phyloP scores from a whole-genome alignment of 2,888 invertebrate species.

The Lacanobia oleracea region DNA sequence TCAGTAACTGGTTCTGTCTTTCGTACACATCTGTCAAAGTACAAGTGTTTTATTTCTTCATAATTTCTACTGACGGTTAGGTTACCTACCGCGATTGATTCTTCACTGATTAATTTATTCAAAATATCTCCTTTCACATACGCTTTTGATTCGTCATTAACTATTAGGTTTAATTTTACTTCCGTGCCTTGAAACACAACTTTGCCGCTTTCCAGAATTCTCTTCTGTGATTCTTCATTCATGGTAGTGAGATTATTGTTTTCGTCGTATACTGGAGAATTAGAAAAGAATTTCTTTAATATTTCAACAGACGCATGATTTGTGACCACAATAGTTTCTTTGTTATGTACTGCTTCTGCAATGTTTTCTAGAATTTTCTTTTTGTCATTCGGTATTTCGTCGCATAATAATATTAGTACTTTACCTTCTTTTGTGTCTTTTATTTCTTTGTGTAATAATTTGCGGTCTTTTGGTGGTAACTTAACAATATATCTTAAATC shows the following conservation, averaged over 20 bases:
- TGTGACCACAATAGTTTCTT: constrained; percentile 15
- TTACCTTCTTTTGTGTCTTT: not conserved
- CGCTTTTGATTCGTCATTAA: constrained; percentile 13
- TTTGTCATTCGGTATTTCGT: not conserved
- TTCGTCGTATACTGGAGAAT: constrained; percentile 4
- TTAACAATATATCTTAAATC: constrained; percentile 20
- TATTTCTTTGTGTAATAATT: constrained; percentile 5
- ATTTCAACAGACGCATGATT: not conserved
- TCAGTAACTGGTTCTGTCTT: not conserved
- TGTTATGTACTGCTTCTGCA: constrained; percentile 5
- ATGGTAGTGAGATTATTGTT: constrained; percentile 26
- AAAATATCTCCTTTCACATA: constrained; percentile 43
- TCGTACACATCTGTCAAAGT: constrained; percentile 39
- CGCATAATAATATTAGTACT: constrained; percentile 20
- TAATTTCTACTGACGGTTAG: constrained; percentile 23
- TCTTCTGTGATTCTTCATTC: constrained; percentile 16
- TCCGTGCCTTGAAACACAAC: constrained; percentile 44
- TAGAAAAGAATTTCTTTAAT: constrained; percentile 27
- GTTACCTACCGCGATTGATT: constrained; percentile 39
- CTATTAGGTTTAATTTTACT: constrained; percentile 22
- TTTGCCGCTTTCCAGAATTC: constrained; percentile 6
- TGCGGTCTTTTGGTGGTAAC: constrained; percentile 9
- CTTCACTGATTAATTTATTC: constrained; percentile 29
- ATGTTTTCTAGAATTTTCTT: constrained; percentile 6
- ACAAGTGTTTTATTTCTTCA: constrained; percentile 47